These are phyloP conservation scores for Columba janthina DNA, from an alignment of 2,113 vertebrate genomes.

Conservation along the genomic window DNA sequence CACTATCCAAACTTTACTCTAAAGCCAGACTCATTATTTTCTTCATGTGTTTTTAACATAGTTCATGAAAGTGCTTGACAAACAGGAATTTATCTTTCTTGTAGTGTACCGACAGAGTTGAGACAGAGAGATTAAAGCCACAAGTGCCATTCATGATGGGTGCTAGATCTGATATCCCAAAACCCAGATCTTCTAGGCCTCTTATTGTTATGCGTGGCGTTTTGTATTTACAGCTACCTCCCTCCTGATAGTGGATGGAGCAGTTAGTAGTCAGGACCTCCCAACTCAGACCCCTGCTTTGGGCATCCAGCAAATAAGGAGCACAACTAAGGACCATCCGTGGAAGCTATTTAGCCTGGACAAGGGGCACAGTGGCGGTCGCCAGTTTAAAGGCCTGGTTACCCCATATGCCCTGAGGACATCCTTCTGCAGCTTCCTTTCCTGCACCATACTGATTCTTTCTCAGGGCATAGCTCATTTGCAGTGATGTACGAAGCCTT, in stretches of 20 bases:
- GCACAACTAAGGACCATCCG: fast-evolving
- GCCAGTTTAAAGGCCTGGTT: background rate
- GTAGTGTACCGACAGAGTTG: background rate
- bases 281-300: background rate
- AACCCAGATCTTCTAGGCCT: background rate
- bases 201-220: fast-evolving
- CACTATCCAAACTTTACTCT: constrained; percentile 1
- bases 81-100: constrained; percentile 7
- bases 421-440: background rate
- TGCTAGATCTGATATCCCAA: background rate
- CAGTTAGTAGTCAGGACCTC: background rate
- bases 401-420: fast-evolving
- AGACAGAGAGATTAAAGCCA: background rate
- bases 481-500: background rate
- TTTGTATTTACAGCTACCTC: background rate
- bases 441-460: fast-evolving
- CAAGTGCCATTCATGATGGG: background rate
- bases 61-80: background rate
- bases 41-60: background rate
- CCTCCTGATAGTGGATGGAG: background rate
- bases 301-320: background rate
- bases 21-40: constrained; percentile 27
- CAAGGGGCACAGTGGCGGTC: fast-evolving
- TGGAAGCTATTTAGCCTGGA: background rate
- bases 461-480: background rate